Percentiles rank a stretch among this genome's conserved stretches.
phyloP scores from a whole-genome alignment of 2,113 vertebrate species.

The Oncorhynchus keta region DNA sequence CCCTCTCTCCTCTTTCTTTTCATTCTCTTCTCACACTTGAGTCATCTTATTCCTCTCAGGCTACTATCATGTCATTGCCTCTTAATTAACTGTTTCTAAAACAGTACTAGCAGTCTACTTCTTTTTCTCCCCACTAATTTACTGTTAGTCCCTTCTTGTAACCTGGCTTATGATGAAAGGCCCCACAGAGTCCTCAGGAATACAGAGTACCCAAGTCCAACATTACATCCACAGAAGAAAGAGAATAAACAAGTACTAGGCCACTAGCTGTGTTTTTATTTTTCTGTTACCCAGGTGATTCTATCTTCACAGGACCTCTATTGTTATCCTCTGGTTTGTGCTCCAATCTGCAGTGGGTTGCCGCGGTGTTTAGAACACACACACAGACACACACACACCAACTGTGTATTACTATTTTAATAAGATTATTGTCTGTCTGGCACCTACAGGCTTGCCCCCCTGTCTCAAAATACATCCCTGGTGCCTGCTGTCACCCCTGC shows the following conservation, averaged over 20 bases:
- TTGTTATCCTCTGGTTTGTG: slow-evolving; percentile 32
- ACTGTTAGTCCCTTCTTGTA: not conserved
- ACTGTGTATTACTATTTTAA: slow-evolving; percentile 40
- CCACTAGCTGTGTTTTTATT: slow-evolving; percentile 1
- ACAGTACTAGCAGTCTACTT: not conserved
- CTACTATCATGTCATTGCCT: not conserved
- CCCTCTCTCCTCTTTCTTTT: not conserved
- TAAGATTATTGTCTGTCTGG: slow-evolving; percentile 50
- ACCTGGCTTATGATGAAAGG: not conserved
- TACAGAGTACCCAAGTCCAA: not conserved
- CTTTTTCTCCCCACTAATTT: not conserved
- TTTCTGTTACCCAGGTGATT: slow-evolving; percentile 1
- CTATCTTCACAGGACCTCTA: slow-evolving; percentile 14
- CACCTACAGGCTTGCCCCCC: slow-evolving; percentile 11
- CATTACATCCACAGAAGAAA: not conserved
- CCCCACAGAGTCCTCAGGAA: not conserved
- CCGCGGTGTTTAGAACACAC: slow-evolving; percentile 25
- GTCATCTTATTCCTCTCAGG: too few relatives aligned
- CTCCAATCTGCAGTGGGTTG: not conserved
- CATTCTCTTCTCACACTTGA: not conserved
- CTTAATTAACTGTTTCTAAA: not conserved
- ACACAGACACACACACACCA: slow-evolving; percentile 11
- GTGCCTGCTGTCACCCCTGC: not conserved
- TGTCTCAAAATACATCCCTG: not conserved
- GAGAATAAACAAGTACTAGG: not conserved